A percentile compares a stretch with the other conserved stretches of the same genome.
Conservation (phyloP, 2,113 vertebrate species). For the Mus musculus region DNA sequence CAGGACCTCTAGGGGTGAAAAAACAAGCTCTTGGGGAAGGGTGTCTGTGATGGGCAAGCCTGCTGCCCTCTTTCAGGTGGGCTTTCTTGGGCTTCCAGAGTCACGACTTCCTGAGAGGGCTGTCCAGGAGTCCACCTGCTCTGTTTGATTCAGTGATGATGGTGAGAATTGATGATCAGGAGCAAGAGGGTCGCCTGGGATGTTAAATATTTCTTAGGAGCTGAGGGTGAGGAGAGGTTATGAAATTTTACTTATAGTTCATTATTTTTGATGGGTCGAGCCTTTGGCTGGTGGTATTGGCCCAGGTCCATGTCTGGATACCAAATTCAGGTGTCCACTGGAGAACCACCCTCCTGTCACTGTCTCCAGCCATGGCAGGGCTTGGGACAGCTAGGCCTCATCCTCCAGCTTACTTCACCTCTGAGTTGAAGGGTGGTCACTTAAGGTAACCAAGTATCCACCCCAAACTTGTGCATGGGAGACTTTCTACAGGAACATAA, state of each 20-base stretch:
- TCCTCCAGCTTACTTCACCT: rapidly evolving
- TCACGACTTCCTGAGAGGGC: not conserved
- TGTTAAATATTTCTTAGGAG: not conserved
- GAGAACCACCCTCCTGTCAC: rapidly evolving
- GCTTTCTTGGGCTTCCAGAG: not conserved
- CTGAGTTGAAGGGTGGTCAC: rapidly evolving
- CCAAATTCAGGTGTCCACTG: rapidly evolving
- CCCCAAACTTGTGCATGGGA: not conserved
- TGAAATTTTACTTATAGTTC: rapidly evolving
- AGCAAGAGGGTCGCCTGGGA: not conserved
- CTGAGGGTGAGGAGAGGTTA: no score
- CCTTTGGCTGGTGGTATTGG: rapidly evolving
- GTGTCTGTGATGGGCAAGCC: rapidly evolving
- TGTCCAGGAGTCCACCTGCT: not conserved
- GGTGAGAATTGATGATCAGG: not conserved
- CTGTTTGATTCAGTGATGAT: not conserved
- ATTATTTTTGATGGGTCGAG: rapidly evolving
- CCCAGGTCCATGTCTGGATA: rapidly evolving
- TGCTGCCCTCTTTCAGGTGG: no score
- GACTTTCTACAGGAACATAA: not conserved
- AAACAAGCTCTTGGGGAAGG: rapidly evolving
- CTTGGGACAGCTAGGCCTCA: no score
- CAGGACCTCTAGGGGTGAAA: no score
- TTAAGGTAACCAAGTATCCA: rapidly evolving
- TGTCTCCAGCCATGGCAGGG: not conserved